phyloP scores from a whole-genome alignment of 1,140 invertebrate species.

The Lethrus apterus region DNA sequence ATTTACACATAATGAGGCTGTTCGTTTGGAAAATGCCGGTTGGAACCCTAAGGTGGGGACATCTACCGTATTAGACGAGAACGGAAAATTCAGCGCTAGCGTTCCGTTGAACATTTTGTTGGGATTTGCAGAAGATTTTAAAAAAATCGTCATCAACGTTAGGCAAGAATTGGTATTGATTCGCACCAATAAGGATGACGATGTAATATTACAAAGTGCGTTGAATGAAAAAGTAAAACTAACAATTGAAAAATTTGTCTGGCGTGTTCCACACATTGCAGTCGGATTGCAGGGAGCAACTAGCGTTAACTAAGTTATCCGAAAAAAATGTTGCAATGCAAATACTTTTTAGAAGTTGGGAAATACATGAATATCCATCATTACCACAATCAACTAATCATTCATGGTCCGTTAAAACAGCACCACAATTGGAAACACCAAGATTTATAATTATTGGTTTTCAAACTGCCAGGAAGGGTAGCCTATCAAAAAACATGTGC shows the following conservation, averaged over 20 bases:
- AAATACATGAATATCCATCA: constrained; percentile 8
- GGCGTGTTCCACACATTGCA: constrained; percentile 17
- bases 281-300: constrained; percentile 15
- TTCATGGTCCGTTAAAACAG: too few relatives aligned
- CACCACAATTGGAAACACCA: too few relatives aligned
- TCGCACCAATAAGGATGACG: constrained; percentile 16
- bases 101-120: constrained; percentile 20
- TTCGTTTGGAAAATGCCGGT: constrained; percentile 15
- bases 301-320: constrained; percentile 17
- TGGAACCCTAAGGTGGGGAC: constrained; percentile 2
- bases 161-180: constrained; percentile 22
- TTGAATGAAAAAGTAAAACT: constrained; percentile 13
- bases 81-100: constrained; percentile 16
- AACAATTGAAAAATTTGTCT: constrained; percentile 16
- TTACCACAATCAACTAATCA: too few relatives aligned
- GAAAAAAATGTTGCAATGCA: constrained; percentile 18
- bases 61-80: constrained; percentile 1
- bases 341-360: constrained; percentile 17
- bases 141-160: constrained; percentile 20
- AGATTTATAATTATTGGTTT: constrained; percentile 18
- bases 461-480: constrained; percentile 4
- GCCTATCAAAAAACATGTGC: constrained; percentile 12
- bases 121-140: constrained; percentile 19
- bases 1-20: constrained; percentile 20
- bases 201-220: constrained; percentile 10